These are phyloP conservation scores for Volucella inflata DNA, from an alignment of 2,888 invertebrate species.

Conservation along the genomic window DNA sequence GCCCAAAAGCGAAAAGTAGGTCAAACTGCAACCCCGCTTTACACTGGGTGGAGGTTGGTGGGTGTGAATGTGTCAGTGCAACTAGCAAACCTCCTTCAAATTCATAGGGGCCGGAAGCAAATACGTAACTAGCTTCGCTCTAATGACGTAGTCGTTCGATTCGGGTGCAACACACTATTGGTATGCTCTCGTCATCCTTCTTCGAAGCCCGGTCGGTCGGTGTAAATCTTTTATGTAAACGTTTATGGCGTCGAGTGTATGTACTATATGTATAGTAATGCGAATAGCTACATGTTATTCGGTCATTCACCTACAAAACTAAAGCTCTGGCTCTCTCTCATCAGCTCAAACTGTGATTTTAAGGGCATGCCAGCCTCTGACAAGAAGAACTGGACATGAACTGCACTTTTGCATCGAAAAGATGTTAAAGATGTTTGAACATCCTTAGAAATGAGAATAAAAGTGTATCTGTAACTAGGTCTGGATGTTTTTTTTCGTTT, in stretches of 20 bases:
- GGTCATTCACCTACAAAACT: slow-evolving; percentile 69
- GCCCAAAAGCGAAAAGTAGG: slow-evolving; percentile 59
- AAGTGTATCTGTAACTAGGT: too few relatives aligned
- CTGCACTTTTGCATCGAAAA: too few relatives aligned
- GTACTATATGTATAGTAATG: neutral
- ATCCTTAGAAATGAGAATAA: slow-evolving; percentile 36
- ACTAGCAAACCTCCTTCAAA: neutral
- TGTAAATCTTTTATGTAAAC: slow-evolving; percentile 63
- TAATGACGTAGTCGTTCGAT: slow-evolving; percentile 59
- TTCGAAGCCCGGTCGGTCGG: neutral
- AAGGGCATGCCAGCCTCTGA: slow-evolving; percentile 33
- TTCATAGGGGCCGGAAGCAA: slow-evolving; percentile 58
- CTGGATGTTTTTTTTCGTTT: neutral
- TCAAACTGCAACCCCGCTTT: slow-evolving; percentile 65
- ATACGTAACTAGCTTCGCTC: slow-evolving; percentile 64
- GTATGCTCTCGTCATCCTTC: slow-evolving; percentile 11
- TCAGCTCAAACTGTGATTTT: slow-evolving; percentile 11
- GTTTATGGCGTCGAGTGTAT: slow-evolving; percentile 60
- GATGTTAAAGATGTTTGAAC: slow-evolving; percentile 6
- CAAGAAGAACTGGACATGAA: slow-evolving; percentile 25
- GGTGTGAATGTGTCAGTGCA: slow-evolving; percentile 21
- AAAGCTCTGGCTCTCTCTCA: slow-evolving; percentile 54
- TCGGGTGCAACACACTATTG: slow-evolving; percentile 66
- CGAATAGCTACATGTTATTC: slow-evolving; percentile 30
- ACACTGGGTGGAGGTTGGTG: neutral